A percentile compares a stretch with the other conserved stretches of the same genome.
Conservation (phyloP, 2,888 invertebrate genomes). For the Embidobia sp. region DNA sequence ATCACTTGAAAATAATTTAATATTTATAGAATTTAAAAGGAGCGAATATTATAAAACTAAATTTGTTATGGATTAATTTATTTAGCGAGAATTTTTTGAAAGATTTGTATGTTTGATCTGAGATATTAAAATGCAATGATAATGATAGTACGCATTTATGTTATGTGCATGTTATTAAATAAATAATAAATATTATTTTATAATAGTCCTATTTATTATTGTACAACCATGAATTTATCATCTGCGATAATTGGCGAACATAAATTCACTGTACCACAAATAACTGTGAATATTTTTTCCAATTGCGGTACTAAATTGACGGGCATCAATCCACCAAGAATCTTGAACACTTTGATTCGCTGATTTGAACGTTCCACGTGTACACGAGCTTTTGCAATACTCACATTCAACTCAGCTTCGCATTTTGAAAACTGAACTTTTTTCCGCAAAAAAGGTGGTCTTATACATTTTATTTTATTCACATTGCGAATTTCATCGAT, state of each 20-base stretch:
- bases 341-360: constrained; percentile 50
- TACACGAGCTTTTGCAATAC: constrained; percentile 62
- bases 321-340: constrained; percentile 30
- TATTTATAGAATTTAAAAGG: no score
- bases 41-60: background rate
- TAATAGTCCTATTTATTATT: background rate
- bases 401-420: constrained; percentile 30
- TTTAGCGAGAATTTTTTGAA: no score
- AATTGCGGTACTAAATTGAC: constrained; percentile 23
- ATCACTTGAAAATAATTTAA: no score
- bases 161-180: no score
- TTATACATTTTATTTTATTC: constrained; percentile 26
- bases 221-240: constrained; percentile 22
- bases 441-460: constrained; percentile 57
- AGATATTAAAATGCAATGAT: background rate
- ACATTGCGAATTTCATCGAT: constrained; percentile 18
- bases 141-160: no score
- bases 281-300: constrained; percentile 37
- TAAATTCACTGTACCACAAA: constrained; percentile 33
- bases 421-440: constrained; percentile 57
- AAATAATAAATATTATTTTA: no score
- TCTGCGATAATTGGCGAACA: constrained; percentile 30
- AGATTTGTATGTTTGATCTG: no score
- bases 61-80: no score
- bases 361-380: constrained; percentile 63